Base-by-base conservation (phyloP, 2,888 invertebrate genomes). In the Coenonympha glycerion region DNA sequence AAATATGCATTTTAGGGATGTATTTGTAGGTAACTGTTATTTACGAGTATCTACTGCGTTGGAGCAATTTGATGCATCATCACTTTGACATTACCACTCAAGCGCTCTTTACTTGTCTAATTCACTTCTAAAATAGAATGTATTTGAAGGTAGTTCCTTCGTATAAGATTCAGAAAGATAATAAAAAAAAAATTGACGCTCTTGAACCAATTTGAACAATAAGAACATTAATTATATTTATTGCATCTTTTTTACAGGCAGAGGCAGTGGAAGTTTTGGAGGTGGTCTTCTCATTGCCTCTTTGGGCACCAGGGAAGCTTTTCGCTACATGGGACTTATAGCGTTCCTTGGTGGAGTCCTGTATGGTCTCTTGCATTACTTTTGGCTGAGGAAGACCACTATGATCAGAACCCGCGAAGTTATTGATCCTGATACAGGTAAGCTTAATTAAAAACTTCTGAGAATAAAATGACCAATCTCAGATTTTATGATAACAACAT, bases 251-350 rank as follows among this genome's bases (percentile, higher is more conserved):
- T 39, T 5, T 5, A 13, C 8, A 47, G 49, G 52, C 26, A 49
- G 55, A 49, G 95, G 95, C 24, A 93, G 93, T 66, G 95, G 95
- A 15, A 93, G 93, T 64, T 94, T 95, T 58, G 89, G 92, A 5
- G 95, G 95, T 15, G 95, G 95, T 34, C 88, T 92, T 11, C 85
- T 95, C 8, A 94, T 95, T 56, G 92, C 92, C 0, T 90, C 91
- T 45, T 88, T 92, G 34, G 94, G 93, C 0, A 94, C 93, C 4
- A 85, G 94, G 50, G 90, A 93, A 67, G 92, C 93, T 0, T 95
- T 95, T 71, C 89, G 93, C 11, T 90, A 93, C 57, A 94, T 95
- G 93, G 94, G 94, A 0, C 78, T 92, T 0, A 84, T 92, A 36
- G 92, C 93, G 0, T 92, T 92, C 49, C 86, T 91, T 1, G 92